A percentile compares a stretch with the other conserved stretches of the same genome.
phyloP scores from a whole-genome alignment of 1,140 invertebrate species.

The Nylanderia fulva region DNA sequence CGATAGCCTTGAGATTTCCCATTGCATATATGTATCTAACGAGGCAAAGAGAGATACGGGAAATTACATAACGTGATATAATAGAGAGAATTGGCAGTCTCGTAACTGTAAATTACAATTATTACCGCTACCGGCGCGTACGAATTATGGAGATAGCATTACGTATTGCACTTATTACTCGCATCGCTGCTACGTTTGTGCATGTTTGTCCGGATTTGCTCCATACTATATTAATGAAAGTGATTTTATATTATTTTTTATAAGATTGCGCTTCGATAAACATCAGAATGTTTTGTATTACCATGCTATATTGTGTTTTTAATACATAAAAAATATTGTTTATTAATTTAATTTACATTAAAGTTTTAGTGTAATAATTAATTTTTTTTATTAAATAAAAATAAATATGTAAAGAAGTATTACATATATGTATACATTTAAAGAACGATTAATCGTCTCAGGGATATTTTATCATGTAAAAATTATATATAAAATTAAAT shows the following conservation, averaged over 20 bases:
- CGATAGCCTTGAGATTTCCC: background rate
- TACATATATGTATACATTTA: no score
- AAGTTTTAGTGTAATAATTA: no score
- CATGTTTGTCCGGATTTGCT: background rate
- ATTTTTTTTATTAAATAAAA: no score
- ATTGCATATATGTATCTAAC: background rate
- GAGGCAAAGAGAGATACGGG: background rate
- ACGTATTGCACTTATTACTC: constrained; percentile 48
- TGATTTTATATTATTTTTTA: constrained; percentile 12
- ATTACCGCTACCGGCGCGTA: constrained; percentile 32
- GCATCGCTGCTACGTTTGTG: background rate
- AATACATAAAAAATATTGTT: no score
- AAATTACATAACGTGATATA: constrained; percentile 40
- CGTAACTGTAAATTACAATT: constrained; percentile 58
- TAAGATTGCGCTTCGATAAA: background rate
- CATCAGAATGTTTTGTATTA: background rate
- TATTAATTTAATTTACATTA: no score
- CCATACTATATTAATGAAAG: constrained; percentile 32
- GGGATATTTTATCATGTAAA: no score
- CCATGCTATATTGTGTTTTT: no score
- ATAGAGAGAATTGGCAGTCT: background rate
- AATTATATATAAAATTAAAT: no score
- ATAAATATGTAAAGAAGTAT: no score
- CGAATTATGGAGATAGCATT: constrained; percentile 50
- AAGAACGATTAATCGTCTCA: no score